Evolutionary conservation across 2,888 invertebrate species (phyloP).

Genomic region (Ceraclea dissimilis): DNA sequence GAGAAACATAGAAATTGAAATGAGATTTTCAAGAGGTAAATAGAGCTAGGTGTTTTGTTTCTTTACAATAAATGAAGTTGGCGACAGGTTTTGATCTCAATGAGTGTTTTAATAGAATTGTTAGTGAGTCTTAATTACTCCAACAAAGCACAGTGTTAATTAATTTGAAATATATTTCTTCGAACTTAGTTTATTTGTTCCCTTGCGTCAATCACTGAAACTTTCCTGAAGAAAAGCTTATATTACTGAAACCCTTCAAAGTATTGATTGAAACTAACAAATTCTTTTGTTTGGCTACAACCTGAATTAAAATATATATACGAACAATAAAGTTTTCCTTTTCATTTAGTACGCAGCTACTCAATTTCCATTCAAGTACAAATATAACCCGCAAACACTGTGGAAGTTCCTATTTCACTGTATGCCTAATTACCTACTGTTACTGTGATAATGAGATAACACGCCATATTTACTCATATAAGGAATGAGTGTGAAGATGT

Average conservation of each 20-base stretch:
- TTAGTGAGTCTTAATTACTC: too few species aligned
- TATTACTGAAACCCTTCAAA: neutral
- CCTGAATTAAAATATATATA: neutral
- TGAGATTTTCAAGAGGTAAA: constrained; percentile 1
- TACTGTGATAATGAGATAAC: too few species aligned
- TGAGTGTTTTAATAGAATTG: too few species aligned
- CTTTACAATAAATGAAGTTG: neutral
- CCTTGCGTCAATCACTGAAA: neutral
- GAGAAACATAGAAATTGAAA: constrained; percentile 6
- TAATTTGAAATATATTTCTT: too few species aligned
- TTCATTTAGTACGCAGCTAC: neutral
- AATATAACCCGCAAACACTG: too few species aligned
- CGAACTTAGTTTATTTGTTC: too few species aligned
- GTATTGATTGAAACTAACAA: neutral
- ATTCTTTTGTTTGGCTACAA: neutral
- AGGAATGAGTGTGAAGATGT: too few species aligned
- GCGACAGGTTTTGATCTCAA: neutral
- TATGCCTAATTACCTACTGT: too few species aligned
- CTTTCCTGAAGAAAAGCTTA: neutral
- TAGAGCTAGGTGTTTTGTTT: neutral
- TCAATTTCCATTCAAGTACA: too few species aligned
- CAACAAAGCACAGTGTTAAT: too few species aligned
- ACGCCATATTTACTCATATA: too few species aligned
- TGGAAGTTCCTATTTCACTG: too few species aligned
- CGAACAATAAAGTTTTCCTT: neutral